Evolutionary conservation across 2,888 invertebrate species (phyloP).

Genomic region (Spilosoma lubricipeda): DNA sequence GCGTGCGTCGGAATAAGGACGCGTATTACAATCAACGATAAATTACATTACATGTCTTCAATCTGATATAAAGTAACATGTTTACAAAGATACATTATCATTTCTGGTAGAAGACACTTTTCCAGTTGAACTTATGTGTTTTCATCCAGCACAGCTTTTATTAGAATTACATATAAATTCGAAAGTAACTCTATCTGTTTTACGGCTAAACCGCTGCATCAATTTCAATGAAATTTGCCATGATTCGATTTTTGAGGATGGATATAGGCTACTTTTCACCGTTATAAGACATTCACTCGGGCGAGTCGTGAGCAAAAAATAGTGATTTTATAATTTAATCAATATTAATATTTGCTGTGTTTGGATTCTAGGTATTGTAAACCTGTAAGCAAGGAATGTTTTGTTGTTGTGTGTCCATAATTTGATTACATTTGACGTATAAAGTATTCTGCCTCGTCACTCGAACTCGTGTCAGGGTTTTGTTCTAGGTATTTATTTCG

Average conservation of each 20-base stretch:
- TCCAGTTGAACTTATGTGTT: not conserved
- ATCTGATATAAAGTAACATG: constrained; percentile 13
- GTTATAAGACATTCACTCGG: no score
- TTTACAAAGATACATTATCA: constrained; percentile 17
- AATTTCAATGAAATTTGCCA: no score
- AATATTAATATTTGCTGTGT: not conserved
- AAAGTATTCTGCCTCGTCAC: constrained; percentile 39
- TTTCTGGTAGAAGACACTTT: not conserved
- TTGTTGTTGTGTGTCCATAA: not conserved
- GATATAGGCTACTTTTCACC: no score
- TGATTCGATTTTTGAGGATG: no score
- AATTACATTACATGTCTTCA: constrained; percentile 20
- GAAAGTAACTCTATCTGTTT: no score
- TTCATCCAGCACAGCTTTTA: not conserved
- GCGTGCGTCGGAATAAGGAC: constrained; percentile 20
- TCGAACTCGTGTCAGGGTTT: constrained; percentile 48
- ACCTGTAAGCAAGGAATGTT: not conserved
- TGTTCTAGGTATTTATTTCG: constrained; percentile 41
- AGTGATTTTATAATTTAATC: not conserved
- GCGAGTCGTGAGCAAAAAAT: no score
- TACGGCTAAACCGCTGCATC: no score
- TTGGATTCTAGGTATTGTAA: not conserved
- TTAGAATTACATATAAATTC: not conserved
- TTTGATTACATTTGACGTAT: constrained; percentile 21
- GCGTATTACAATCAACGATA: constrained; percentile 22